Conservation (phyloP, 2,797 vertebrate species). For the Microtus agrestis region DNA sequence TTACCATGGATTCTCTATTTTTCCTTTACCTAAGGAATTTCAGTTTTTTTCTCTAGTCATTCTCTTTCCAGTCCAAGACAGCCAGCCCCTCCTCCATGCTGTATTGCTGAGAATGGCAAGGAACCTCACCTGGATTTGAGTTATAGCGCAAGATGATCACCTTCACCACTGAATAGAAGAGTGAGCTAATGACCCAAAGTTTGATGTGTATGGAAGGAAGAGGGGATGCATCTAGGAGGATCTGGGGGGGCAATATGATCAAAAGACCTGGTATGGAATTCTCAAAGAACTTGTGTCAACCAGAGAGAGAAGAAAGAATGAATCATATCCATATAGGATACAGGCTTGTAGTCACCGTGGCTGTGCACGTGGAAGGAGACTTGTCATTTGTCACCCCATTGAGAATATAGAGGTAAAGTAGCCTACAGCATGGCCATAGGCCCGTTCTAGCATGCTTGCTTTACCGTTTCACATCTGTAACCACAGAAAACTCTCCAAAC, state of each 20-base stretch:
- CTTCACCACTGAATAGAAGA: neutral
- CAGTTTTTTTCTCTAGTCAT: neutral
- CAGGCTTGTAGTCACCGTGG: neutral
- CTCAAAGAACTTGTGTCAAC: neutral
- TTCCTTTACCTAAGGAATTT: neutral
- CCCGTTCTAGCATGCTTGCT: neutral
- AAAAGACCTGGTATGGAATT: neutral
- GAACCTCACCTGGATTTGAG: neutral
- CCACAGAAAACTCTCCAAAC: neutral
- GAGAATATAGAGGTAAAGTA: neutral
- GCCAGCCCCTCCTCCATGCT: neutral
- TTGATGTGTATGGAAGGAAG: neutral
- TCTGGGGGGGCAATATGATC: neutral
- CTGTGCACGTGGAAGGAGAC: neutral
- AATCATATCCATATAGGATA: neutral
- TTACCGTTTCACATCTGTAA: neutral
- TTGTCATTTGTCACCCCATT: neutral
- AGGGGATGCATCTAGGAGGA: neutral
- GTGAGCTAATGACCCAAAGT: neutral
- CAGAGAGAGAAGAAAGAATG: neutral
- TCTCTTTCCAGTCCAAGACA: neutral
- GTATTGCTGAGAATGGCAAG: neutral
- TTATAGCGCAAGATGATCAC: neutral
- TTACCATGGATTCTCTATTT: neutral
- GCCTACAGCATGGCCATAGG: neutral